Evolutionary conservation across 1,140 invertebrate species (phyloP).

Genomic region (Drosophila pandora): DNA sequence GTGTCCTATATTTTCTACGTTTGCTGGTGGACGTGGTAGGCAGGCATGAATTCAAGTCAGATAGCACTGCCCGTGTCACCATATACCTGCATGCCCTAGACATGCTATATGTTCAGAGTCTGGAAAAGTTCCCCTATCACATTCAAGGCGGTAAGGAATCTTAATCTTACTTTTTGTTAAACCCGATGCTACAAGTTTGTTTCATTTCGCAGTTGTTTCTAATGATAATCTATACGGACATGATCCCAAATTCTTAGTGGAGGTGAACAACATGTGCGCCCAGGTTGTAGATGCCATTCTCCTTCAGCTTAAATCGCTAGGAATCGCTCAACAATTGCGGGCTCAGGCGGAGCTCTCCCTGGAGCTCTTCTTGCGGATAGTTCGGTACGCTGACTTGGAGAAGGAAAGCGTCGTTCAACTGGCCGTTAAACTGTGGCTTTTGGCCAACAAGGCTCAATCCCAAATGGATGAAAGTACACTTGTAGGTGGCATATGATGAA

Average conservation of each 20-base stretch:
- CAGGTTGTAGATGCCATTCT: slow-evolving; percentile 92
- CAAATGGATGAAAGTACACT: slow-evolving; percentile 69
- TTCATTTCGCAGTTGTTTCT: slow-evolving; percentile 88
- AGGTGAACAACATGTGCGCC: slow-evolving; percentile 91
- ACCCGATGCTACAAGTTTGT: background rate
- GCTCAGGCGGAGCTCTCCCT: slow-evolving; percentile 89
- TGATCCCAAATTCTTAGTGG: slow-evolving; percentile 92
- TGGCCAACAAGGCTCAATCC: slow-evolving; percentile 87
- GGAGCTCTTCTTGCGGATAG: slow-evolving; percentile 90
- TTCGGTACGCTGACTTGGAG: slow-evolving; percentile 88
- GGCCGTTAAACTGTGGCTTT: slow-evolving; percentile 91
- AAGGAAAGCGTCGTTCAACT: slow-evolving; percentile 86
- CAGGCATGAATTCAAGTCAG: slow-evolving; percentile 87
- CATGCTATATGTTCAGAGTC: slow-evolving; percentile 75
- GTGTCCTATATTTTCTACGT: slow-evolving; percentile 90
- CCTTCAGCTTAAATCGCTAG: slow-evolving; percentile 88
- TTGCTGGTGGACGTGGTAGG: slow-evolving; percentile 90
- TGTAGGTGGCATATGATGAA: slow-evolving; percentile 33
- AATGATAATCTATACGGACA: slow-evolving; percentile 97
- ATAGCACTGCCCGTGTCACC: slow-evolving; percentile 85
- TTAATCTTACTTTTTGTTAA: background rate
- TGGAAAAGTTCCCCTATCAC: slow-evolving; percentile 78
- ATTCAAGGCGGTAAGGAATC: slow-evolving; percentile 63
- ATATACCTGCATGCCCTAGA: slow-evolving; percentile 86
- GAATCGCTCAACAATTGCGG: slow-evolving; percentile 86